Evolutionary conservation across 2,113 vertebrate species (phyloP).

Genomic region (Trichomycterus rosablanca): DNA sequence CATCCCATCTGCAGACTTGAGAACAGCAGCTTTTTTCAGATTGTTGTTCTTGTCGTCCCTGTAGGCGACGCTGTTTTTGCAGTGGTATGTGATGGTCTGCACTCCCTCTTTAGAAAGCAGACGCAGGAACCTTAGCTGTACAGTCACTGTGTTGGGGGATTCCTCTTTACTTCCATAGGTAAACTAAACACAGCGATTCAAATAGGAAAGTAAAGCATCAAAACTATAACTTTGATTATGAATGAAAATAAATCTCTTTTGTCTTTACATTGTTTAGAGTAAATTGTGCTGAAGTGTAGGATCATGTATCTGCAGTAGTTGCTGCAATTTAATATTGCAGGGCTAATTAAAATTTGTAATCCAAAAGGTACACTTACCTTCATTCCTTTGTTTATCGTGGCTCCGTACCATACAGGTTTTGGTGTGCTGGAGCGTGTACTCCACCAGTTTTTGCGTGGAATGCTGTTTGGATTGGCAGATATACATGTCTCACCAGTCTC

Average conservation of each 20-base stretch:
- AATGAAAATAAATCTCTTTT: no score
- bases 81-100: constrained; percentile 90
- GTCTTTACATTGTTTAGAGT: no score
- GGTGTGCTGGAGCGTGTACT: constrained; percentile 57
- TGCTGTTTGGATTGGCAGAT: constrained; percentile 75
- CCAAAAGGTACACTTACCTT: constrained; percentile 73
- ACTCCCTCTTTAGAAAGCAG: constrained; percentile 89
- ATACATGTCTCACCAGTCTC: constrained; percentile 92
- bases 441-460: constrained; percentile 93
- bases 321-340: no score
- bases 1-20: constrained; percentile 84
- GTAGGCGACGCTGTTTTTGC: constrained; percentile 87
- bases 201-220: no score
- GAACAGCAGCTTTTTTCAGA: constrained; percentile 84
- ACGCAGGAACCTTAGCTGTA: constrained; percentile 90
- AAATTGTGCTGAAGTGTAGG: no score
- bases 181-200: no score
- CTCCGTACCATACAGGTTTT: constrained; percentile 88
- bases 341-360: no score
- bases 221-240: no score
- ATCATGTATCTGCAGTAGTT: no score
- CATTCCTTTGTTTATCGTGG: constrained; percentile 82
- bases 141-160: constrained; percentile 74
- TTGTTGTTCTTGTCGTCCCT: constrained; percentile 75
- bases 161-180: constrained; percentile 77